A percentile compares a stretch with the other conserved stretches of the same genome.
phyloP scores from a whole-genome alignment of 1,140 invertebrate species.

The Gonatopus flavifemur region DNA sequence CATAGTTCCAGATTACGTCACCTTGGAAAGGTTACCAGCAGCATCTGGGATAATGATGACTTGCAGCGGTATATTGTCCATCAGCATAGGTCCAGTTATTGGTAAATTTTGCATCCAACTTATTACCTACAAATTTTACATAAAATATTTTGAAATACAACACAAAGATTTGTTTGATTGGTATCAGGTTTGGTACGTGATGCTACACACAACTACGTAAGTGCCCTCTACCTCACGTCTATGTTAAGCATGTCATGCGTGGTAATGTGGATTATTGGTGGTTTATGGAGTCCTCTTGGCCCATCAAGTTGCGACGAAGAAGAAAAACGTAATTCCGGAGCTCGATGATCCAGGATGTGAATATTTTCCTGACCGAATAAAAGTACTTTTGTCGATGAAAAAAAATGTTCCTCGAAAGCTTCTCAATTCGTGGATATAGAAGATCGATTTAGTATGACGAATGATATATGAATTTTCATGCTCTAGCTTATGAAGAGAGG shows the following conservation, averaged over 20 bases:
- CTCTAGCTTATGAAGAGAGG: too few relatives aligned
- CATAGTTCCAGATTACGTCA: constrained; percentile 69
- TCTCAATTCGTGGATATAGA: too few relatives aligned
- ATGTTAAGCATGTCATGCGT: constrained; percentile 40
- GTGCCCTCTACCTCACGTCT: constrained; percentile 33
- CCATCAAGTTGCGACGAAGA: background rate
- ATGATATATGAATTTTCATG: too few relatives aligned
- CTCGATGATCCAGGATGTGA: too few relatives aligned
- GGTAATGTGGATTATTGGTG: constrained; percentile 36
- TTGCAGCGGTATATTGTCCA: constrained; percentile 54
- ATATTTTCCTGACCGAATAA: too few relatives aligned
- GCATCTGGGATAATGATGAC: constrained; percentile 69
- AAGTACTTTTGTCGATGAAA: too few relatives aligned
- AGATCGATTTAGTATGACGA: too few relatives aligned
- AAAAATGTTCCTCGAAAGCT: too few relatives aligned
- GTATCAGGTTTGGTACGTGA: constrained; percentile 48
- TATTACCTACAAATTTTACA: too few relatives aligned
- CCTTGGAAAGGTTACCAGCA: constrained; percentile 65
- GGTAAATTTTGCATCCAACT: too few relatives aligned
- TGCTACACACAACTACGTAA: constrained; percentile 33
- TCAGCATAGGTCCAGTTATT: constrained; percentile 51
- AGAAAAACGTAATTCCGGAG: background rate
- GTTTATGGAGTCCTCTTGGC: constrained; percentile 13
- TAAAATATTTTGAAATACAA: too few relatives aligned
- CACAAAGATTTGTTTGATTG: too few relatives aligned